phyloP scores from a whole-genome alignment of 2,113 vertebrate genomes.

The Engraulis encrasicolus region DNA sequence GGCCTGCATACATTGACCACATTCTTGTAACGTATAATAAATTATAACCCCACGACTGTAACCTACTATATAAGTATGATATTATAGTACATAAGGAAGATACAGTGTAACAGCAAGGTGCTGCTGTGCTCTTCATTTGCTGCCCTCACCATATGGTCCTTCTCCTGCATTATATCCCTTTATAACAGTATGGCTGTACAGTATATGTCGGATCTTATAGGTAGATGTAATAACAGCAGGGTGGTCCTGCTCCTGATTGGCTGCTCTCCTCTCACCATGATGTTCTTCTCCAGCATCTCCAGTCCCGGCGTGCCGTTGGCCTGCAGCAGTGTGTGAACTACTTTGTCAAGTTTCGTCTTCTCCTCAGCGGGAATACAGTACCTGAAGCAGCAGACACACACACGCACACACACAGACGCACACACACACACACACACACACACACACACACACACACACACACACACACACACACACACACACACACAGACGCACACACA shows the following conservation, averaged over 20 bases:
- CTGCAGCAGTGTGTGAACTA: constrained; percentile 89
- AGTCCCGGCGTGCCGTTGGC: constrained; percentile 90
- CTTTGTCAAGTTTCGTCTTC: constrained; percentile 87
- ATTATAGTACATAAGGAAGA: not conserved
- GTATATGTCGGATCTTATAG: too few relatives aligned
- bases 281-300: constrained; percentile 91
- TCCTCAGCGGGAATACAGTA: constrained; percentile 93
- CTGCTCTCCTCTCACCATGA: constrained; percentile 79
- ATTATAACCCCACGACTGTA: too few relatives aligned
- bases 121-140: not conserved
- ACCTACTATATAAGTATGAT: not conserved
- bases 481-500: too few relatives aligned
- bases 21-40: too few relatives aligned
- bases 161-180: constrained; percentile 94
- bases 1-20: not conserved
- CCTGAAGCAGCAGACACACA: constrained; percentile 61
- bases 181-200: too few relatives aligned
- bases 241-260: not conserved
- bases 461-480: too few relatives aligned
- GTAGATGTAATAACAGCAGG: too few relatives aligned
- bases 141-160: constrained; percentile 84
- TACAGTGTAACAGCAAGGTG: too few relatives aligned
- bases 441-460: too few relatives aligned
- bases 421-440: too few relatives aligned
- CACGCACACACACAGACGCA: too few relatives aligned